Base-by-base conservation (phyloP, 2,113 vertebrate species). In the Leiothrix lutea region DNA sequence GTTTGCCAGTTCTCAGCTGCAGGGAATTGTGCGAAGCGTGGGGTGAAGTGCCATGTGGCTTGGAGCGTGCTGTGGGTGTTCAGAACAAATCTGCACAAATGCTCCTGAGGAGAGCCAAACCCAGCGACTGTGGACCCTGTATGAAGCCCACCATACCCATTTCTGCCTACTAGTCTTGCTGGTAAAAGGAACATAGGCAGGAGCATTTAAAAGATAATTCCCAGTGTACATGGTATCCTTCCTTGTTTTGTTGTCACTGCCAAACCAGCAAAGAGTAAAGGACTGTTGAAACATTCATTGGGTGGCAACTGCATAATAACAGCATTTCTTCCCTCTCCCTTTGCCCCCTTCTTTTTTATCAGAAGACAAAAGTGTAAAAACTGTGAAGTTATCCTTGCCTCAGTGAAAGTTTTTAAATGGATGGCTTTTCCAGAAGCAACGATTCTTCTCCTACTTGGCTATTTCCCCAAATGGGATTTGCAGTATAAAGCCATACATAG, bases 401-500 rank as follows among this genome's bases (percentile, higher is more conserved):
- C 64, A 17, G 69, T 70, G 58, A 86, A 95, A 92, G 80, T 82
- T 96, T 97, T 95, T 97, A 90, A 96, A 98, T 64, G 58, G 80
- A 97, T 95, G 88, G 66, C 64, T 97, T 97, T 97, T 94, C 92
- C 94, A 92, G 92, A 88, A 95, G 84, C 56, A 86, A 90, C 28
- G 51, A 85, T 88, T 85, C 79, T 97, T 94, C 62, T 90, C 84
- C 94, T 90, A 31, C 75, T 90, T 90, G 72, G 82, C 94, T 87
- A 6, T 97, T 97, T 96, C 91, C 94, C 95, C 96, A 97, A 88
- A 95, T 96, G 87, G 96, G 91, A 97, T 97, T 94, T 97, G 85
- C 77, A 96, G n/a, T 94, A 97, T 96, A 97, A 98, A 98, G 88
- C 94, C 83, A 78, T 94, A 67, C 90, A 83, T 62, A 86, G 94